Evolutionary conservation across 1,140 invertebrate species (phyloP).

Genomic region (Brachionus calyciflorus): DNA sequence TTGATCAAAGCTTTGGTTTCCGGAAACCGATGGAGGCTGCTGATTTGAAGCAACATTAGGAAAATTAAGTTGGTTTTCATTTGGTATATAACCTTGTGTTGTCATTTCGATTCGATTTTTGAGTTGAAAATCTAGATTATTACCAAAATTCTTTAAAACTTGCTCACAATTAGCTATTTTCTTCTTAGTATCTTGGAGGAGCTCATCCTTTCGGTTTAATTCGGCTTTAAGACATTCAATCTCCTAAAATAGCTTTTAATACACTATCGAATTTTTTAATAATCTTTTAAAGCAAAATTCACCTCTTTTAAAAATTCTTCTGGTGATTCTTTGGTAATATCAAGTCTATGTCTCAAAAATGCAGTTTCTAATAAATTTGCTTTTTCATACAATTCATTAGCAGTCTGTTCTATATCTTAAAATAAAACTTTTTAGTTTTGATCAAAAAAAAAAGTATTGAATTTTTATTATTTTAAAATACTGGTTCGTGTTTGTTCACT

Average conservation of each 20-base stretch:
- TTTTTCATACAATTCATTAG: constrained; percentile 26
- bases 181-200: neutral
- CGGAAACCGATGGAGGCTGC: constrained; percentile 18
- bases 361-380: neutral
- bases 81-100: constrained; percentile 15
- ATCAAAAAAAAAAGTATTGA: neutral
- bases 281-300: no score
- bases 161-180: constrained; percentile 7
- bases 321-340: constrained; percentile 10
- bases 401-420: neutral
- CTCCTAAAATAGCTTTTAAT: no score
- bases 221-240: constrained; percentile 25
- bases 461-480: neutral
- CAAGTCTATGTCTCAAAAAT: constrained; percentile 18
- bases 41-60: constrained; percentile 32
- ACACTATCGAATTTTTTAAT: no score
- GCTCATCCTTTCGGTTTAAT: neutral
- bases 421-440: neutral
- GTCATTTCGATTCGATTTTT: constrained; percentile 41
- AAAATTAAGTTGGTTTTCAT: constrained; percentile 16
- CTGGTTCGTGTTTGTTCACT: constrained; percentile 23
- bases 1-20: constrained; percentile 34
- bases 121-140: neutral
- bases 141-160: constrained; percentile 4
- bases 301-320: constrained; percentile 27